A percentile compares a stretch with the other conserved stretches of the same genome.
phyloP scores from a whole-genome alignment of 2,797 vertebrate species.

The Xiphophorus birchmanni region DNA sequence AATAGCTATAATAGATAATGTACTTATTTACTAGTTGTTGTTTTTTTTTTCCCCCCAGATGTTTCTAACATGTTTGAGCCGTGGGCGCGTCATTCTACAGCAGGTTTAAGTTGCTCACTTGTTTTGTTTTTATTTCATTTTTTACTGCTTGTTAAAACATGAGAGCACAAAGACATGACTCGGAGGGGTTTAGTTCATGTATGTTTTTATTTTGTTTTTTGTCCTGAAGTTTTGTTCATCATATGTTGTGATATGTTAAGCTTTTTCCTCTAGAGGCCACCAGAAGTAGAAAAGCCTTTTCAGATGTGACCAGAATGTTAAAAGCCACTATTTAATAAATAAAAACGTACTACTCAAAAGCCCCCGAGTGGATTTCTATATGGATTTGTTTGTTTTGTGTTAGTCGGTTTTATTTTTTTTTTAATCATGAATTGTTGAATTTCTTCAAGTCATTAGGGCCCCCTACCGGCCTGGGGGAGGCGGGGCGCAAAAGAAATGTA shows the following conservation, averaged over 20 bases:
- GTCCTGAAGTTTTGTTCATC: conserved; percentile 40
- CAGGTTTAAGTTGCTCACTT: conserved; percentile 39
- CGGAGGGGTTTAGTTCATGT: conserved; percentile 17
- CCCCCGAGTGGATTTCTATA: conserved; percentile 7
- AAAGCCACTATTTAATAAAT: conserved; percentile 73
- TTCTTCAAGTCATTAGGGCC: neutral
- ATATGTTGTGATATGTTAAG: conserved; percentile 58
- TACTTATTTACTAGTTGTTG: conserved; percentile 43
- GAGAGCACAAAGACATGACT: conserved; percentile 21
- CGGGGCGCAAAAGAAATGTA: neutral
- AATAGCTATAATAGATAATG: conserved; percentile 62
- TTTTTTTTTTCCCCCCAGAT: conserved; percentile 48
- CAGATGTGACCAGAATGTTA: conserved; percentile 73
- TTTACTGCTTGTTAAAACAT: conserved; percentile 40
- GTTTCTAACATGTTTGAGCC: conserved; percentile 51
- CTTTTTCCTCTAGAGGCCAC: conserved; percentile 53
- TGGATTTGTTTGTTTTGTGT: conserved; percentile 1
- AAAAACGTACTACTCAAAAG: conserved; percentile 62
- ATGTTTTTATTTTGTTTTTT: conserved; percentile 1
- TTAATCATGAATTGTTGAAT: conserved; percentile 9
- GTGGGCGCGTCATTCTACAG: conserved; percentile 42
- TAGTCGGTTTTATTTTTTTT: conserved; percentile 15
- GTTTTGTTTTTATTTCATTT: conserved; percentile 22
- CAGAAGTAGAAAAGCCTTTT: conserved; percentile 59
- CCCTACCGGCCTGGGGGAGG: neutral